Base-by-base conservation (phyloP, 2,797 vertebrate species). In the Prunella strophiata region DNA sequence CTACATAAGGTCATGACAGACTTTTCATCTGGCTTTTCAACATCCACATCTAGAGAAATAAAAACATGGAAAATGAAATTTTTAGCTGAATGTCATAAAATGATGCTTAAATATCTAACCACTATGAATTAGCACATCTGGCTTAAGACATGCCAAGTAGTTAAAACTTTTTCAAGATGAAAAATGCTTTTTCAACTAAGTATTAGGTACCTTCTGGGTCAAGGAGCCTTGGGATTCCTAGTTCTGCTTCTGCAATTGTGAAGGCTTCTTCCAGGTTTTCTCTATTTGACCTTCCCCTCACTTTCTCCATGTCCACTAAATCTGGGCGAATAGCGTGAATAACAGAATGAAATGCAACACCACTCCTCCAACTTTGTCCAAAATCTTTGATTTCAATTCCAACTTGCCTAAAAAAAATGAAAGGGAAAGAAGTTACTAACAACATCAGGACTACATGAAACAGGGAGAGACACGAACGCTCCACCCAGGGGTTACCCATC, bases 1-100 rank as follows among this genome's bases (percentile, higher is more conserved):
- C 99, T 48, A 99, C 98, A 5, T 99, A 99, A 99, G 8, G 99
- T 99, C 99, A 99, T 99, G 58, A 99, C 98, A 76, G 99, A 99
- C 97, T 99, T 99, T 96, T 99, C 99, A 96, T 99, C 99, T 27
- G 99, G 99, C 65, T 99, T 99, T 96, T 99, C 99, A 81, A 99
- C 99, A 79, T 99, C 99, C 26, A 99, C 99, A 96, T 99, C 99
- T 99, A 97, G 77, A 93, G 73, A 96, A 89, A 67, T 15, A 92
- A 91, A 57, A 85, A 66, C 5, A 93, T 1, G 2, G 30, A 52
- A 88, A 81, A 81, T 59, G 54, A 76, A 36, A 5, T 30, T 88
- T 83, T 81, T 68, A 91, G 27, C 7, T 48, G 29, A 83, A 76
- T 11, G 38, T 29, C 12, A 82, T 5, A 82, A 91, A 86, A 72